A percentile compares a stretch with the other conserved stretches of the same genome.
phyloP scores from a whole-genome alignment of 1,140 invertebrate species.

The Mactra quadrangularis region DNA sequence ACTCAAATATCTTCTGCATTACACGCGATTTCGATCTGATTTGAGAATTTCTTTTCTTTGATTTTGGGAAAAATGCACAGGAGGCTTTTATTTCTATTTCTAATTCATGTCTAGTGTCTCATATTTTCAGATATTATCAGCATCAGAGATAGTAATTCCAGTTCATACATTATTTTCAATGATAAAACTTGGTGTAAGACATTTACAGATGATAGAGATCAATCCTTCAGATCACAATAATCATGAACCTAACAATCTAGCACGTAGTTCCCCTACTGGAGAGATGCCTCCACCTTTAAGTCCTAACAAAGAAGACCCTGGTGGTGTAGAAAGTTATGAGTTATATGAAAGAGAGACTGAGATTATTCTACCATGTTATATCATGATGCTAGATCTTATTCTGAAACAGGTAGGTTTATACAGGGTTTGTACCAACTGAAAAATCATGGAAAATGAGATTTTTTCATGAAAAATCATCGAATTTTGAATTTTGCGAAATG shows the following conservation, averaged over 20 bases:
- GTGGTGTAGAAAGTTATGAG: conserved; percentile 71
- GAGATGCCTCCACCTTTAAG: conserved; percentile 78
- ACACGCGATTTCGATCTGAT: too few relatives aligned
- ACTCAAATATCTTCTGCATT: too few relatives aligned
- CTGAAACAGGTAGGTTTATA: conserved; percentile 92
- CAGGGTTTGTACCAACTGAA: too few relatives aligned
- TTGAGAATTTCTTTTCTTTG: too few relatives aligned
- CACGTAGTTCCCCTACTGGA: conserved; percentile 56
- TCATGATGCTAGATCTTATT: conserved; percentile 97
- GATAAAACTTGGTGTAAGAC: conserved; percentile 79
- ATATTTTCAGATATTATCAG: conserved; percentile 79
- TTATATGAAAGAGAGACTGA: conserved; percentile 82
- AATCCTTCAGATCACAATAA: background rate
- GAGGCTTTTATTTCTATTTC: too few relatives aligned
- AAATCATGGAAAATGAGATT: too few relatives aligned
- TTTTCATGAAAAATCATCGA: too few relatives aligned
- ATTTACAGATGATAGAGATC: conserved; percentile 62
- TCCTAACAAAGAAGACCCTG: conserved; percentile 73
- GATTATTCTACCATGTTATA: conserved; percentile 92
- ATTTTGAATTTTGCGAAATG: too few relatives aligned
- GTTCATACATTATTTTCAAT: conserved; percentile 79
- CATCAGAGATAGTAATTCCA: conserved; percentile 82
- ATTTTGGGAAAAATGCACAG: too few relatives aligned
- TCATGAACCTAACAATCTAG: background rate
- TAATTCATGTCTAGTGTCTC: too few relatives aligned